phyloP scores from a whole-genome alignment of 1,140 invertebrate species.

The Drusus annulatus region DNA sequence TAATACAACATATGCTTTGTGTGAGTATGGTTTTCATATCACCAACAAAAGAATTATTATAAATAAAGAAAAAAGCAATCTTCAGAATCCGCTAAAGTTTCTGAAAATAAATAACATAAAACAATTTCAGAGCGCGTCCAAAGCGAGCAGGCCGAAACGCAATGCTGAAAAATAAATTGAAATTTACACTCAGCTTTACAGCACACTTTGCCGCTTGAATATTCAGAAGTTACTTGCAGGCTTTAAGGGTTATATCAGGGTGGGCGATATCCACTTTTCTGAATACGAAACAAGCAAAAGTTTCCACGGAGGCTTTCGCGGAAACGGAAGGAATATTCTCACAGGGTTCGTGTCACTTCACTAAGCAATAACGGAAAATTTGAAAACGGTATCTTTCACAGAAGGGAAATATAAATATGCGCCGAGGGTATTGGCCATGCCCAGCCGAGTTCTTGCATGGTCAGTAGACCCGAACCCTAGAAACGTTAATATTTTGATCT shows the following conservation, averaged over 20 bases:
- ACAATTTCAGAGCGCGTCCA: conserved; percentile 13
- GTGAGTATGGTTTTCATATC: not conserved
- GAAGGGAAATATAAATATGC: conserved; percentile 24
- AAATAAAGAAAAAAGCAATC: conserved; percentile 24
- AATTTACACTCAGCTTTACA: conserved; percentile 35
- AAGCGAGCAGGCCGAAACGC: conserved; percentile 25
- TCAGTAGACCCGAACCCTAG: not conserved
- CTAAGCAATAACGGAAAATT: conserved; percentile 43
- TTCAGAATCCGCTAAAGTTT: conserved; percentile 8
- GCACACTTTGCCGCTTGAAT: conserved; percentile 27
- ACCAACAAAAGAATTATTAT: not conserved
- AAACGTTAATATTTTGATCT: not conserved
- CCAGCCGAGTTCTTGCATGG: not conserved
- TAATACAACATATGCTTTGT: not conserved
- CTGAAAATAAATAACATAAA: conserved; percentile 29
- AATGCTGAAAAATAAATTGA: conserved; percentile 39
- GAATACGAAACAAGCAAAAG: conserved; percentile 46
- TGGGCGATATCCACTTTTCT: conserved; percentile 43
- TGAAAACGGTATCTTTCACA: conserved; percentile 27
- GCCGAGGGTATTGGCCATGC: too few species aligned
- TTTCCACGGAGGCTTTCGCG: conserved; percentile 18
- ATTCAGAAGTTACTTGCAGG: conserved; percentile 31
- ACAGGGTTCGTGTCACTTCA: conserved; percentile 42
- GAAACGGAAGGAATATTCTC: conserved; percentile 45
- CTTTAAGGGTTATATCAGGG: conserved; percentile 35